These are phyloP conservation scores for Diogma glabrata DNA, from an alignment of 2,888 invertebrate genomes.

Conservation along the genomic window DNA sequence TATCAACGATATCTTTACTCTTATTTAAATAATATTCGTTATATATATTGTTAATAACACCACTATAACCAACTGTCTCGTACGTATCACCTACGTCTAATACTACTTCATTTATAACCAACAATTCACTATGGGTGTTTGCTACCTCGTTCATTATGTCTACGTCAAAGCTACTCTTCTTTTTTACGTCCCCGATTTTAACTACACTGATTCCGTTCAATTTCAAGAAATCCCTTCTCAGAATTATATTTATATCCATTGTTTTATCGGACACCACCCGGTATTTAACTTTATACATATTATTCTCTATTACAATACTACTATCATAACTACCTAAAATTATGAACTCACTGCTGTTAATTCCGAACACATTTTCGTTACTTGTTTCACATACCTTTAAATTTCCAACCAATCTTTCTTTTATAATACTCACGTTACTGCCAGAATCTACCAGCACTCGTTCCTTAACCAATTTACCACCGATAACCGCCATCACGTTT, in stretches of 20 bases:
- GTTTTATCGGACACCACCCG: background rate
- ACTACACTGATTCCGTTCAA: background rate
- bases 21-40: background rate
- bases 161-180: background rate
- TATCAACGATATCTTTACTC: background rate
- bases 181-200: background rate
- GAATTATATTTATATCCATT: background rate
- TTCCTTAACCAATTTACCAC: too few relatives aligned
- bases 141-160: background rate
- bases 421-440: too few relatives aligned
- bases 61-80: background rate
- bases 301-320: background rate
- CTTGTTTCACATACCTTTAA: too few relatives aligned
- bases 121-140: background rate
- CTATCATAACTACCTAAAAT: background rate
- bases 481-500: too few relatives aligned
- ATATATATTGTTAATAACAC: background rate
- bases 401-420: too few relatives aligned
- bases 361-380: too few relatives aligned
- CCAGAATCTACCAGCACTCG: too few relatives aligned
- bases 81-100: background rate
- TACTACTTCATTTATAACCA: background rate
- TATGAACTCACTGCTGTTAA: background rate
- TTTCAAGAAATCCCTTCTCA: background rate
- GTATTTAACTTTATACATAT: background rate